Evolutionary conservation across 2,888 invertebrate genomes (phyloP).

Genomic region (Caenorhabditis sp.): DNA sequence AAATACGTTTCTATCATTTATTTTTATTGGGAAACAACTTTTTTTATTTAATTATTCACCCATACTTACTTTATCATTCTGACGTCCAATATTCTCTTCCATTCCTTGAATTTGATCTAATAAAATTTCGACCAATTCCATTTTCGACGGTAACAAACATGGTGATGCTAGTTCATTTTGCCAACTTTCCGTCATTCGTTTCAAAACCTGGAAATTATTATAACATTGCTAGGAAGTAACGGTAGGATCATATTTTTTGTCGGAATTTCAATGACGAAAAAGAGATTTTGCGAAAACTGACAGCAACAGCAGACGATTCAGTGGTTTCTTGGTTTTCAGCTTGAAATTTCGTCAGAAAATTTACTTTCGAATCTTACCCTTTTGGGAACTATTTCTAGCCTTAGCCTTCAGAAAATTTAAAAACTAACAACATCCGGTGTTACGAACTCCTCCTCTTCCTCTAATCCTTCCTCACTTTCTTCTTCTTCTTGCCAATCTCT

Average conservation of each 20-base stretch:
- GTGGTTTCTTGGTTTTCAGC: background rate
- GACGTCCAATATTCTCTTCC: conserved; percentile 40
- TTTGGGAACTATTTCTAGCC: too few relatives aligned
- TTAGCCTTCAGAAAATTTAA: too few relatives aligned
- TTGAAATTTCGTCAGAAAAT: too few relatives aligned
- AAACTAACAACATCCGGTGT: conserved; percentile 26
- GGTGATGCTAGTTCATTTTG: conserved; percentile 55
- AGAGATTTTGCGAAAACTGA: too few relatives aligned
- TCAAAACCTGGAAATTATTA: conserved; percentile 14
- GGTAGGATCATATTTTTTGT: too few relatives aligned
- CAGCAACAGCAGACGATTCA: too few relatives aligned
- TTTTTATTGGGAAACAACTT: too few relatives aligned
- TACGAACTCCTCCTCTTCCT: conserved; percentile 22
- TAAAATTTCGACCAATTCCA: conserved; percentile 53
- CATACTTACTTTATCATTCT: conserved; percentile 32
- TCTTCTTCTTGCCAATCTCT: background rate
- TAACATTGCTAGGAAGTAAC: too few relatives aligned
- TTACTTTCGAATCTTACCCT: too few relatives aligned
- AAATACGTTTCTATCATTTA: background rate
- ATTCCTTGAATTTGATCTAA: conserved; percentile 56
- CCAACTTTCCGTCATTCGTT: conserved; percentile 50
- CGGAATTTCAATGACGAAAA: too few relatives aligned
- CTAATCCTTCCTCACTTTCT: conserved; percentile 6
- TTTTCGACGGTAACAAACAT: conserved; percentile 53
- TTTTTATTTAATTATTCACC: too few relatives aligned